These are phyloP conservation scores for Gasterosteus nipponicus DNA, from an alignment of 2,113 vertebrate genomes.

Conservation along the genomic window DNA sequence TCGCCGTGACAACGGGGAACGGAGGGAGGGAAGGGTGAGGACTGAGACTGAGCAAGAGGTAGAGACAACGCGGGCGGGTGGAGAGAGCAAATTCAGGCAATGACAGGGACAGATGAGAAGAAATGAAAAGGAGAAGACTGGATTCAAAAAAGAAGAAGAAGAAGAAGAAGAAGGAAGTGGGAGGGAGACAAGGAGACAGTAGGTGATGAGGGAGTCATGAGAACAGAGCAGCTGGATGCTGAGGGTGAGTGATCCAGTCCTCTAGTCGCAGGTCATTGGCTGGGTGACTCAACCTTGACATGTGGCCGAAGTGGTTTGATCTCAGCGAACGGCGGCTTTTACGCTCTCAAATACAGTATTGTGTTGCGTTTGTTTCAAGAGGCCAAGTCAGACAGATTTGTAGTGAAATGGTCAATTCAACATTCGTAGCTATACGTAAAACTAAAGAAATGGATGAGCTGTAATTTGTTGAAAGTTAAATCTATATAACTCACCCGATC, in stretches of 20 bases:
- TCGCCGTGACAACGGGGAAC: conserved; percentile 63
- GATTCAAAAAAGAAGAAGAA: conserved; percentile 38
- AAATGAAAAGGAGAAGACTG: conserved; percentile 58
- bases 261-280: conserved; percentile 8
- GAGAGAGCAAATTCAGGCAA: conserved; percentile 68
- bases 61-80: conserved; percentile 51
- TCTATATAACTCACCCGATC: background rate
- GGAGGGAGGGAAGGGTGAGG: conserved; percentile 47
- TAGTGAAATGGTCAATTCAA: background rate
- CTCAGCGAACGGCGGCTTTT: background rate
- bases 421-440: background rate
- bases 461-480: background rate
- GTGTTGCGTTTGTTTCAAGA: background rate
- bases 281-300: conserved; percentile 17
- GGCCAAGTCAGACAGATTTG: background rate
- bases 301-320: background rate
- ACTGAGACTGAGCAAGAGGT: conserved; percentile 53
- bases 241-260: conserved; percentile 1
- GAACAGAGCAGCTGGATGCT: conserved; percentile 2
- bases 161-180: conserved; percentile 7
- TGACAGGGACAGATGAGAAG: conserved; percentile 73
- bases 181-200: background rate
- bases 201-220: background rate
- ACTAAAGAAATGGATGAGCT: background rate
- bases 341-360: background rate